These are phyloP conservation scores for Lasius platythorax DNA, from an alignment of 2,888 invertebrate genomes.

Conservation along the genomic window DNA sequence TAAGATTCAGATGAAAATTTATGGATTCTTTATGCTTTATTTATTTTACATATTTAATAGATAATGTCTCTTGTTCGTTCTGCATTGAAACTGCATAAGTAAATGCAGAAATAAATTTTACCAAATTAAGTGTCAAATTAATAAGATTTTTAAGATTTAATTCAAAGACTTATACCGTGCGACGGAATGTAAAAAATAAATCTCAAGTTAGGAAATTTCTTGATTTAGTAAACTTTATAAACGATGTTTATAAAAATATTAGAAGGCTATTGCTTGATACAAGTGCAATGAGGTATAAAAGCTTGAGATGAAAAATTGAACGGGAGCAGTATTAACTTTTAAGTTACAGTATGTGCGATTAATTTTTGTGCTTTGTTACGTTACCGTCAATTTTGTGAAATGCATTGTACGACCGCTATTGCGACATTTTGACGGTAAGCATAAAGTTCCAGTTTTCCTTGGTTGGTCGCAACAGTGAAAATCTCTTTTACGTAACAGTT, in stretches of 20 bases:
- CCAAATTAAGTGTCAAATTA: neutral
- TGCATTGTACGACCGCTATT: neutral
- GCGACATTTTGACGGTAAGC: neutral
- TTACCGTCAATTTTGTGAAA: neutral
- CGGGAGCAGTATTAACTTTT: neutral
- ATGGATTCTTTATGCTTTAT: neutral
- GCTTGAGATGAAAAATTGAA: slow-evolving; percentile 13
- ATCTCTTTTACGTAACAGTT: slow-evolving; percentile 8
- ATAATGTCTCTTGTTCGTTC: neutral
- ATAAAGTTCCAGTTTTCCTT: neutral
- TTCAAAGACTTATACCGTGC: neutral
- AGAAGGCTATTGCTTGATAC: neutral
- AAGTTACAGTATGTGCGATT: neutral
- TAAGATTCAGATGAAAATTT: neutral
- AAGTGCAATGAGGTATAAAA: neutral
- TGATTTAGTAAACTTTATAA: neutral
- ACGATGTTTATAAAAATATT: neutral
- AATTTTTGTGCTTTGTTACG: neutral
- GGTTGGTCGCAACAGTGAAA: neutral
- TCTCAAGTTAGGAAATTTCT: neutral
- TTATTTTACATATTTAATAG: neutral
- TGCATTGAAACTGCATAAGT: neutral
- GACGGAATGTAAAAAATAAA: neutral
- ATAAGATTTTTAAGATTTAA: neutral
- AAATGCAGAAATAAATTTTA: neutral